Conservation (phyloP, 2,797 vertebrate species). For the Phalanger gymnotis region DNA sequence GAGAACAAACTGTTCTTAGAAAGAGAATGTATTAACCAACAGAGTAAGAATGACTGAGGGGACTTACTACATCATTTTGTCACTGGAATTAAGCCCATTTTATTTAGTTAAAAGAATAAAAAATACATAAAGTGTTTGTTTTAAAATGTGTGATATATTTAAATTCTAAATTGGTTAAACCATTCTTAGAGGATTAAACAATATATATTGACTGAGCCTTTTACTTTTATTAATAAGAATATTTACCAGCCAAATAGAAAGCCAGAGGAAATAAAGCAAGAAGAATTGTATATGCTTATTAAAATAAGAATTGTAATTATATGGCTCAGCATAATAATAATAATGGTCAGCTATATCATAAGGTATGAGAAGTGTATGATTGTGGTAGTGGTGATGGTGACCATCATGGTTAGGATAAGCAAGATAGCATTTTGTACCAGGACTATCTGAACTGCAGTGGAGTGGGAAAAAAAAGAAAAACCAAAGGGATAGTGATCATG, state of each 20-base stretch:
- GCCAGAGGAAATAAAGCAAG: conserved; percentile 1
- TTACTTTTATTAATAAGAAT: conserved; percentile 29
- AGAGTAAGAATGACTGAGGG: conserved; percentile 32
- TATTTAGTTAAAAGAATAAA: neutral
- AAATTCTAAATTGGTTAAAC: neutral
- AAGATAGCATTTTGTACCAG: neutral
- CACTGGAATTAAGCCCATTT: conserved; percentile 32
- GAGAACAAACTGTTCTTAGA: neutral
- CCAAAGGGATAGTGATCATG: neutral
- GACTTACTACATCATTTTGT: conserved; percentile 15
- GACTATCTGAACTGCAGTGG: neutral
- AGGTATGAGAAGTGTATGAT: neutral
- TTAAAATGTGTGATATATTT: neutral
- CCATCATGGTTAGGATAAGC: neutral
- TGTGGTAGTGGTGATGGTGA: neutral
- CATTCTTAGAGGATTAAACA: neutral
- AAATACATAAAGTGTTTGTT: neutral
- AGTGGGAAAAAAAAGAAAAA: neutral
- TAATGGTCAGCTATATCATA: neutral
- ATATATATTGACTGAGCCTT: neutral
- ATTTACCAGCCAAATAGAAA: conserved; percentile 20
- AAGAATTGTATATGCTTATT: neutral
- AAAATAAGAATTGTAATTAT: neutral
- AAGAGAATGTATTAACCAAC: conserved; percentile 11
- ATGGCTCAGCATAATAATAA: neutral